A percentile compares a stretch with the other conserved stretches of the same genome.
Evolutionary conservation across 2,888 invertebrate species (phyloP).

Genomic region (Dryomyza anilis): DNA sequence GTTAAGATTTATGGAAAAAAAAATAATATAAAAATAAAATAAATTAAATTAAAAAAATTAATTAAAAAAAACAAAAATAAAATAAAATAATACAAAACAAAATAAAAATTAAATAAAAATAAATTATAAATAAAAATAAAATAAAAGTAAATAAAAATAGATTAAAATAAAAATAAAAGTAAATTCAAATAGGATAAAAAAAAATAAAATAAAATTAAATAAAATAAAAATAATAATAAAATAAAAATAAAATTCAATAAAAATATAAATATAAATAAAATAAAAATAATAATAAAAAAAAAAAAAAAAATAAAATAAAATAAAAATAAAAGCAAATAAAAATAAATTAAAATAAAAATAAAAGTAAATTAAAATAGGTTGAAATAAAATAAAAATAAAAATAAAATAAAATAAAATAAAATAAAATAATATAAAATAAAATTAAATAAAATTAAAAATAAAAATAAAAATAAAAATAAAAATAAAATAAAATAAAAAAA

Average conservation of each 20-base stretch:
- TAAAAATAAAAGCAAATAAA: constrained; percentile 1
- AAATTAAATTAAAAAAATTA: no score
- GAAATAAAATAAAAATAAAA: constrained; percentile 23
- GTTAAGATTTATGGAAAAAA: no score
- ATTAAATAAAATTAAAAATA: constrained; percentile 32
- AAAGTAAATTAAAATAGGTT: background rate
- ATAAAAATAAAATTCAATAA: no score
- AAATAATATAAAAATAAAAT: no score
- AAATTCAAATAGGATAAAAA: constrained; percentile 43
- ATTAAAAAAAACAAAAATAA: no score
- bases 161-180: constrained; percentile 15
- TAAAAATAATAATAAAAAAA: background rate
- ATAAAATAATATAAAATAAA: background rate
- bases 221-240: no score
- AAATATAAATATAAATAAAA: no score
- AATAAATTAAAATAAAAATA: background rate
- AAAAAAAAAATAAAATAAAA: background rate
- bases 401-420: constrained; percentile 13
- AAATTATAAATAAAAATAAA: no score
- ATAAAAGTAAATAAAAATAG: constrained; percentile 1
- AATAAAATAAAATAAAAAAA: background rate
- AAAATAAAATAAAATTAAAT: no score
- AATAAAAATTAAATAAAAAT: no score
- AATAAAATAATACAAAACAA: no score
- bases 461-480: background rate